A percentile compares a stretch with the other conserved stretches of the same genome.
These are phyloP conservation scores for Noctua janthe DNA, from an alignment of 2,888 invertebrate genomes.

Conservation along the genomic window DNA sequence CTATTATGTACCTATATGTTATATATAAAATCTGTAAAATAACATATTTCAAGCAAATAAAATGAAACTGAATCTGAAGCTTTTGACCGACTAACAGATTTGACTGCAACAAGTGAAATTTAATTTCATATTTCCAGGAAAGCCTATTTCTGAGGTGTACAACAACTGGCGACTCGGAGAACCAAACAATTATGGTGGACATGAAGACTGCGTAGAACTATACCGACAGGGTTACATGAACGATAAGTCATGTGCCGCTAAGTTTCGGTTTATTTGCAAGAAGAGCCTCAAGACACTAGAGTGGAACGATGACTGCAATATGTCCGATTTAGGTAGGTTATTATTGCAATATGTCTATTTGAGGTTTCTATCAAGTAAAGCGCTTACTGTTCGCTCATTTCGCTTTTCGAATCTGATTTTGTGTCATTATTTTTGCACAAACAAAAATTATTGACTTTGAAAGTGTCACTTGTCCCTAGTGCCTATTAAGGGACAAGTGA, in stretches of 20 bases:
- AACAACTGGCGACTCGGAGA: neutral
- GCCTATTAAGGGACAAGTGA: too few relatives aligned
- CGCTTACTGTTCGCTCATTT: neutral
- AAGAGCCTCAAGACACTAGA: conserved; percentile 73
- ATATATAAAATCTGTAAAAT: too few relatives aligned
- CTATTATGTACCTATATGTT: too few relatives aligned
- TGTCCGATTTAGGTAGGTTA: conserved; percentile 75
- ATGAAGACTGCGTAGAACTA: conserved; percentile 75
- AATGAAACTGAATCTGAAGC: too few relatives aligned
- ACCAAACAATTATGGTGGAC: neutral
- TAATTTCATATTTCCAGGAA: neutral
- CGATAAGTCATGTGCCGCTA: conserved; percentile 74
- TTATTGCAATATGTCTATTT: neutral
- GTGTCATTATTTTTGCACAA: neutral
- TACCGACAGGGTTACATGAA: conserved; percentile 70
- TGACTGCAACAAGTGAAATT: neutral
- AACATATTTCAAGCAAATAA: too few relatives aligned
- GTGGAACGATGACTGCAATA: conserved; percentile 78
- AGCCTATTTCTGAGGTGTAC: conserved; percentile 10
- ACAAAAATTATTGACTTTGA: neutral
- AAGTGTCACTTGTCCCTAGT: neutral
- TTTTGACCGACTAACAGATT: too few relatives aligned
- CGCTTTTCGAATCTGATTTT: neutral
- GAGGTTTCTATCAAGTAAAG: neutral
- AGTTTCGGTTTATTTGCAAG: conserved; percentile 80